phyloP scores from a whole-genome alignment of 2,113 vertebrate species.

The Corvus moneduloides region DNA sequence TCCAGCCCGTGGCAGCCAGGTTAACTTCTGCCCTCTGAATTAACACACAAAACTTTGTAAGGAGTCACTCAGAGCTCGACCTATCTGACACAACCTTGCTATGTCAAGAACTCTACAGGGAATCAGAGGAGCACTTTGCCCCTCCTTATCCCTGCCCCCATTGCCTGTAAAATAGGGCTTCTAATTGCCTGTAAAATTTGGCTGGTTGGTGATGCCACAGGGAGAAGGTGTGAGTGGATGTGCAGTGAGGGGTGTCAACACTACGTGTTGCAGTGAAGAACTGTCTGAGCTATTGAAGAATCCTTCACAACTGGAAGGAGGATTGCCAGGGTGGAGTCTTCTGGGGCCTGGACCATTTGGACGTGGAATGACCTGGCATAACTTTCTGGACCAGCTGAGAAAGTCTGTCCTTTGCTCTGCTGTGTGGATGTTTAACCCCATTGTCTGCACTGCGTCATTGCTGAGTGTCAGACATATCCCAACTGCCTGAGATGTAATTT shows the following conservation, averaged over 20 bases:
- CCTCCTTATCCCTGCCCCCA: neutral
- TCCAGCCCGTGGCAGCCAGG: neutral
- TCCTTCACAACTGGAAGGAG: neutral
- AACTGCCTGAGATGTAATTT: neutral
- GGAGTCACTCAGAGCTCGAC: neutral
- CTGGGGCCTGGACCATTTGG: neutral
- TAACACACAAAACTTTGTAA: neutral
- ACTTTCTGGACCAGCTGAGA: neutral
- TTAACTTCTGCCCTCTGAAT: neutral
- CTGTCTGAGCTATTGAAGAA: neutral
- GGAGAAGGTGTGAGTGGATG: neutral
- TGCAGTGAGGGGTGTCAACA: accelerated
- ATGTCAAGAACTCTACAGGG: neutral
- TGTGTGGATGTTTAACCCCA: neutral
- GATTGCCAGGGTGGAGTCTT: neutral
- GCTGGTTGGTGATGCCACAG: neutral
- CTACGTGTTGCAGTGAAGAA: neutral
- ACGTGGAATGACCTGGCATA: neutral
- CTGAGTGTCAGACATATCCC: neutral
- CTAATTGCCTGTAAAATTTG: neutral
- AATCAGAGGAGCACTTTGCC: neutral
- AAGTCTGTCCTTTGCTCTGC: neutral
- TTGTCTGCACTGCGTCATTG: neutral
- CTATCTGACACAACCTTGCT: neutral
- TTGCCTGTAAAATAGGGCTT: accelerated